Evolutionary conservation across 2,797 vertebrate species (phyloP), one percentile per base, ranked within the genome.

Genomic region (Paratrypauchen microcephalus): DNA sequence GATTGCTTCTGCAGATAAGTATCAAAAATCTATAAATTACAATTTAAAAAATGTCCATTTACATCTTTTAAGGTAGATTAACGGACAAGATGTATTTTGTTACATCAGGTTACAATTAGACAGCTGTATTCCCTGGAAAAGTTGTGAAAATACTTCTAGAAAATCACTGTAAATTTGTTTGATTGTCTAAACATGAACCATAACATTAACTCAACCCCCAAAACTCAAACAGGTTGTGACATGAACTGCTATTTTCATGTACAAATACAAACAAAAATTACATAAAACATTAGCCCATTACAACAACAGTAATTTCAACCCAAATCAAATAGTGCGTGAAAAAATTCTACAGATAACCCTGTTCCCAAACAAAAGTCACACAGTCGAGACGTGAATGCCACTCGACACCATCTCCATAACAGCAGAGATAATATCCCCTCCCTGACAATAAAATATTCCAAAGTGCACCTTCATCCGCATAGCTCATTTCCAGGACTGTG

Each of bases 381-480:
- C 48, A 18, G 26, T 13, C 6, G 6, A 13, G 23, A 28, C 39
- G 23, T 50, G n/a, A 57, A 7, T 41, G 58, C 71, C n/a, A 61
- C 26, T 58, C 68, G 68, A 77, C 63, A 79, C 64, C 54, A 54
- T 48, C 73, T 75, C 69, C 76, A 65, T 50, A 65, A 65, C 72
- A 82, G 86, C 75, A 73, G 18, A 65, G 52, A 79, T 82, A 76
- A 82, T 74, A 57, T 58, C 65, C 63, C 69, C 76, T 77, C 80
- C 68, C 60, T 74, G 66, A 79, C 67, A 79, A 79, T 79, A 84
- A 73, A 87, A 83, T 86, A 89, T 84, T 87, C 77, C 80, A 84
- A 87, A 90, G 76, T 77, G 83, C 52, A 58, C 67, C 21, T 73
- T 87, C 87, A 75, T 83, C 76, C 21, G 62, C 76, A 75, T 67